phyloP scores from a whole-genome alignment of 2,113 vertebrate species.

The Leptobrachium leishanense region DNA sequence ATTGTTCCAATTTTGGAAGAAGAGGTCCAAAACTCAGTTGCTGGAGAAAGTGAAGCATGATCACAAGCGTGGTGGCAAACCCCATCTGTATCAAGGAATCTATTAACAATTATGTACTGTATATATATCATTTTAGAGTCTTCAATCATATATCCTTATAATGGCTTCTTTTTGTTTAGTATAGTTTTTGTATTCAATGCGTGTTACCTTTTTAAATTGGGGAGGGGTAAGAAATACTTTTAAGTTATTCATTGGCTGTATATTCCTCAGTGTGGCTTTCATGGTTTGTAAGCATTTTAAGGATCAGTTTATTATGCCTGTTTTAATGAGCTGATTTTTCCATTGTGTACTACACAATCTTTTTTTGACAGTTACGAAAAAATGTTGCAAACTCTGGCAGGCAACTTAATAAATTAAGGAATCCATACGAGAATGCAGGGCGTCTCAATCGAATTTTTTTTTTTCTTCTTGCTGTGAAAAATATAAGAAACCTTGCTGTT shows the following conservation, averaged over 20 bases:
- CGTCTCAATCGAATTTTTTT: neutral
- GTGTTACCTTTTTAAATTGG: conserved; percentile 72
- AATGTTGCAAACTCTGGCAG: neutral
- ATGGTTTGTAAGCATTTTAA: conserved; percentile 76
- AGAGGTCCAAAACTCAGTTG: conserved; percentile 89
- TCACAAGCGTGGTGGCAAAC: conserved; percentile 48
- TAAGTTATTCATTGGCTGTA: conserved; percentile 91
- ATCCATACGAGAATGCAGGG: neutral
- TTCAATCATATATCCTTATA: conserved; percentile 31
- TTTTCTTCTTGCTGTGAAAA: neutral
- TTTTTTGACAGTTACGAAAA: conserved; percentile 66
- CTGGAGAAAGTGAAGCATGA: conserved; percentile 96
- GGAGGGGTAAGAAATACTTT: conserved; percentile 63
- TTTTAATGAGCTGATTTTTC: conserved; percentile 78
- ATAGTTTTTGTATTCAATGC: conserved; percentile 74
- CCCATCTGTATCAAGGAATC: conserved; percentile 58
- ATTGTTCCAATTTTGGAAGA: conserved; percentile 98
- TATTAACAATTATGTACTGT: conserved; percentile 70
- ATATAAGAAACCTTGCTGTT: neutral
- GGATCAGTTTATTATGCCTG: conserved; percentile 76
- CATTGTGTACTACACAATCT: conserved; percentile 82
- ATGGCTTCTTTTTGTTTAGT: conserved; percentile 59
- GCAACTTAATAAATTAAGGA: neutral
- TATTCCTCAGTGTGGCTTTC: conserved; percentile 73
- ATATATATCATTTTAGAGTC: conserved; percentile 69